phyloP scores from a whole-genome alignment of 2,797 vertebrate genomes.

The Podargus strigoides region DNA sequence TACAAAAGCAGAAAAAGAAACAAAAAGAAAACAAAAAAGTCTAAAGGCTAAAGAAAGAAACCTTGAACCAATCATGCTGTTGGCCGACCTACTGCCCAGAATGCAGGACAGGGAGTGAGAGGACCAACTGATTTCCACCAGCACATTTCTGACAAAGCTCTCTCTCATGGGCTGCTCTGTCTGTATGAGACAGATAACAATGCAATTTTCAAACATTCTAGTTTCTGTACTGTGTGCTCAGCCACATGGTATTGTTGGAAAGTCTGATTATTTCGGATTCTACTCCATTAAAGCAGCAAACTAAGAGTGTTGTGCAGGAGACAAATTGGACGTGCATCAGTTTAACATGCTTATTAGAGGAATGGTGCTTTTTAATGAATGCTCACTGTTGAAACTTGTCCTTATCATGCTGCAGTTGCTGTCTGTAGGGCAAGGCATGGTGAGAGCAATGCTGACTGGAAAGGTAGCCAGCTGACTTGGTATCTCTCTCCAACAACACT shows the following conservation, averaged over 20 bases:
- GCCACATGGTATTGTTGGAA: neutral
- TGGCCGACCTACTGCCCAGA: neutral
- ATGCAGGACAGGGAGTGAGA: neutral
- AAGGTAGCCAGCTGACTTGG: neutral
- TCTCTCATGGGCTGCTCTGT: neutral
- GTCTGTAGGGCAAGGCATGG: neutral
- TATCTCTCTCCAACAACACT: neutral
- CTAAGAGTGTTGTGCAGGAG: neutral
- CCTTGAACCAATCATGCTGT: neutral
- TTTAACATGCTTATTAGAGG: neutral
- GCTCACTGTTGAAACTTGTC: neutral
- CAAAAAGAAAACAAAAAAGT: accelerated
- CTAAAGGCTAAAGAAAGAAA: neutral
- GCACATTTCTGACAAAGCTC: neutral
- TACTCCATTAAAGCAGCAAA: neutral
- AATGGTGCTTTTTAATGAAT: neutral
- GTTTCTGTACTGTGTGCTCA: neutral
- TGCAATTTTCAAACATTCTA: neutral
- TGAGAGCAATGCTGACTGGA: neutral
- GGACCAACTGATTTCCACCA: neutral
- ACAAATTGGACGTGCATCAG: neutral
- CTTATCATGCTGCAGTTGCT: slow-evolving; percentile 5
- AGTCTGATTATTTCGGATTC: neutral
- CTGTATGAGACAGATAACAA: neutral
- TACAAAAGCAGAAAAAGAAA: neutral